Conservation (phyloP, 2,888 invertebrate species). For the Aphrophora alni region DNA sequence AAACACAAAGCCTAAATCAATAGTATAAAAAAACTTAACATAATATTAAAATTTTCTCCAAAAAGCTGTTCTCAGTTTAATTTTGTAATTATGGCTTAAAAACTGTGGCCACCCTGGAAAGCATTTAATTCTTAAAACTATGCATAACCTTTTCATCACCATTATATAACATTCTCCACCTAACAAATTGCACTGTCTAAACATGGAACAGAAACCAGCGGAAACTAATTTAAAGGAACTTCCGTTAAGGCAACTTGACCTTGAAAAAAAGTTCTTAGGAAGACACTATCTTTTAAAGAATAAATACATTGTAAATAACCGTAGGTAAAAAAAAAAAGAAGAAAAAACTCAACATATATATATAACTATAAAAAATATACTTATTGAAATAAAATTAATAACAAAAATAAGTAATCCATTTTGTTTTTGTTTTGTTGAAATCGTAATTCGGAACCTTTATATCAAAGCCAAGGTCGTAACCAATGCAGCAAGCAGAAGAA, state of each 20-base stretch:
- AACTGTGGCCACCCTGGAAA: too few species aligned
- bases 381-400: conserved; percentile 2
- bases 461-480: conserved; percentile 15
- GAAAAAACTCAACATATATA: neutral
- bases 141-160: too few species aligned
- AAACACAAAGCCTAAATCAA: too few species aligned
- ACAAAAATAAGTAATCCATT: conserved; percentile 1
- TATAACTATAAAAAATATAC: neutral
- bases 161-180: too few species aligned
- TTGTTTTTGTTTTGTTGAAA: neutral
- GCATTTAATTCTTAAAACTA: too few species aligned
- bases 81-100: too few species aligned
- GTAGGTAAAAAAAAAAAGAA: neutral
- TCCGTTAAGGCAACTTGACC: neutral
- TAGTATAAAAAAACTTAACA: too few species aligned
- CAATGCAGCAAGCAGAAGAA: conserved; percentile 36
- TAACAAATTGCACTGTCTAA: too few species aligned
- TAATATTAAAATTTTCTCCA: too few species aligned
- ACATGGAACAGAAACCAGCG: too few species aligned
- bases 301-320: neutral
- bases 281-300: neutral
- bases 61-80: too few species aligned
- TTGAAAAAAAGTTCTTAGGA: neutral
- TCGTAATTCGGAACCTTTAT: neutral
- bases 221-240: neutral